phyloP scores from a whole-genome alignment of 2,888 invertebrate genomes.

The Meandrusa payeni region DNA sequence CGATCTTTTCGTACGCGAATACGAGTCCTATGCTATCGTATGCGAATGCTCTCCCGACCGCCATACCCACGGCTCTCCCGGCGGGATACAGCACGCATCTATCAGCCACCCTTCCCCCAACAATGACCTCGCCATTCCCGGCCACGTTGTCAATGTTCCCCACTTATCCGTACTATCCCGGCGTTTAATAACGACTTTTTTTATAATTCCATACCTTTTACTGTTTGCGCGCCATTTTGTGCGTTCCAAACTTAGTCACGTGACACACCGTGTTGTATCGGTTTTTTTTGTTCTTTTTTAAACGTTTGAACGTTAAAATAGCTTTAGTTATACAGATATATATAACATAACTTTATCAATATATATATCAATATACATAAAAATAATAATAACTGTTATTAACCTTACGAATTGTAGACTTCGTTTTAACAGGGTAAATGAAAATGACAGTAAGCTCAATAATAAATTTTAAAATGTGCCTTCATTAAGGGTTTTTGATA shows the following conservation, averaged over 20 bases:
- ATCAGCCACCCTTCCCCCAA: constrained; percentile 50
- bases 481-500: constrained; percentile 38
- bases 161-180: constrained; percentile 60
- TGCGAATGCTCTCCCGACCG: constrained; percentile 44
- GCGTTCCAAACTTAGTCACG: too few relatives aligned
- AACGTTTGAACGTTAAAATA: too few relatives aligned
- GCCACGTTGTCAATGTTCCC: constrained; percentile 53
- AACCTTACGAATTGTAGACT: constrained; percentile 8
- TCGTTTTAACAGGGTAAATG: constrained; percentile 55
- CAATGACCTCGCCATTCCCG: constrained; percentile 53
- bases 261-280: too few relatives aligned
- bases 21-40: constrained; percentile 60
- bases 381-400: too few relatives aligned
- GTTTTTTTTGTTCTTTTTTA: too few relatives aligned
- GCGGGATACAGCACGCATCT: constrained; percentile 57
- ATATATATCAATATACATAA: too few relatives aligned
- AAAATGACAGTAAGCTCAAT: constrained; percentile 64
- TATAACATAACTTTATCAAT: too few relatives aligned
- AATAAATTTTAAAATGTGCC: constrained; percentile 42
- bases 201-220: too few relatives aligned
- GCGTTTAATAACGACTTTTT: constrained; percentile 45
- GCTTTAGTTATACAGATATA: too few relatives aligned
- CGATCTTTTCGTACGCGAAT: constrained; percentile 70
- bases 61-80: constrained; percentile 52
- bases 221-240: not conserved